phyloP scores from a whole-genome alignment of 2,113 vertebrate species.

The Rhinoderma darwinii region DNA sequence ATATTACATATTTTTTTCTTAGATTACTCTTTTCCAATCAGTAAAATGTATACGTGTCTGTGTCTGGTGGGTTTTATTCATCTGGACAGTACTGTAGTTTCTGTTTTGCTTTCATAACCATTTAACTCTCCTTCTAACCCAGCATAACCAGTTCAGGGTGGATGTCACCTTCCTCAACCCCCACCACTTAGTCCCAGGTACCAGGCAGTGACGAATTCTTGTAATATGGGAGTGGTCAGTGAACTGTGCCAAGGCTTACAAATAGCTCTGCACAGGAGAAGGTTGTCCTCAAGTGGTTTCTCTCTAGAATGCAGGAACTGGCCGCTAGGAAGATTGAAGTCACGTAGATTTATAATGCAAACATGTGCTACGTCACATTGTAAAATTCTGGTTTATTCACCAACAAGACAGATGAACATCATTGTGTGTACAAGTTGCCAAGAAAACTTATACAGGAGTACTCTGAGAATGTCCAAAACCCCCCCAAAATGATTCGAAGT shows the following conservation, averaged over 20 bases:
- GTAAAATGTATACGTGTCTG: too few relatives aligned
- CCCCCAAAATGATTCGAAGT: too few relatives aligned
- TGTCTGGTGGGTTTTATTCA: not conserved
- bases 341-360: not conserved
- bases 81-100: not conserved
- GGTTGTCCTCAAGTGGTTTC: conserved; percentile 39
- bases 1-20: too few relatives aligned
- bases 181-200: conserved; percentile 30
- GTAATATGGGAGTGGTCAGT: conserved; percentile 45
- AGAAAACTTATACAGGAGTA: too few relatives aligned
- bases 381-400: too few relatives aligned
- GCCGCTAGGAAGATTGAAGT: not conserved
- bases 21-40: too few relatives aligned
- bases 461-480: too few relatives aligned
- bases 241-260: conserved; percentile 44
- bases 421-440: too few relatives aligned
- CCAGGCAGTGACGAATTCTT: conserved; percentile 35
- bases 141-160: conserved; percentile 54
- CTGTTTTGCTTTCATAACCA: conserved; percentile 26
- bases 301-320: not conserved
- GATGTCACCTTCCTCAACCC: not conserved
- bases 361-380: too few relatives aligned
- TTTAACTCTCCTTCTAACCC: not conserved
- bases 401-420: too few relatives aligned
- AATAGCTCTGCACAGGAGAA: not conserved